Evolutionary conservation across 2,888 invertebrate species (phyloP).

Genomic region (Ptychoptera albimana): DNA sequence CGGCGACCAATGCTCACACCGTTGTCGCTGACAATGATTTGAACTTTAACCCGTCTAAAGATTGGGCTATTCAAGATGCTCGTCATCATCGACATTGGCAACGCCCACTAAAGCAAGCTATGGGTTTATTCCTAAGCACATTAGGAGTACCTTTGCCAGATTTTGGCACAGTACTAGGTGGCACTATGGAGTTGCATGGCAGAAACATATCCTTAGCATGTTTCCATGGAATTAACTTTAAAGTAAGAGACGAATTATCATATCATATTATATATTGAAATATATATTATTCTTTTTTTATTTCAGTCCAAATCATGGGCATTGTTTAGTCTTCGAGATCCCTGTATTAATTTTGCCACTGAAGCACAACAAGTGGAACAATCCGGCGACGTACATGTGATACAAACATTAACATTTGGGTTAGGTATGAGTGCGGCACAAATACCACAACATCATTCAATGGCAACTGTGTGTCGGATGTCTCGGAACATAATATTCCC

Average conservation of each 20-base stretch:
- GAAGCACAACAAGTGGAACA: constrained; percentile 78
- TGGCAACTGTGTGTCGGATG: constrained; percentile 88
- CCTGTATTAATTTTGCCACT: constrained; percentile 81
- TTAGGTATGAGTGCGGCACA: constrained; percentile 55
- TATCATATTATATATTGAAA: neutral
- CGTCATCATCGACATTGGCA: constrained; percentile 93
- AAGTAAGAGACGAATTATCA: constrained; percentile 22
- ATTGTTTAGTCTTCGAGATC: constrained; percentile 82
- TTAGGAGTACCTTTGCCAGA: constrained; percentile 50
- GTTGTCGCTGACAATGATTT: constrained; percentile 20
- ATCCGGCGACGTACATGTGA: constrained; percentile 61
- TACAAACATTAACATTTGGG: constrained; percentile 80
- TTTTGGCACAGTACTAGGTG: constrained; percentile 66
- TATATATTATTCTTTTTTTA: neutral
- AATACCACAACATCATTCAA: constrained; percentile 60
- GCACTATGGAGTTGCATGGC: constrained; percentile 76
- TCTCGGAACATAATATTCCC: constrained; percentile 85
- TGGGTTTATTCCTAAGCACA: constrained; percentile 63
- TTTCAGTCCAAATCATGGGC: constrained; percentile 79
- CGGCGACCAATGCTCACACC: constrained; percentile 22
- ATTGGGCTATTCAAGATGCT: constrained; percentile 38
- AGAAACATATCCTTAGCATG: constrained; percentile 88
- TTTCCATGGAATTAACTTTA: constrained; percentile 95
- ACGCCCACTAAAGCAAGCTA: constrained; percentile 63
- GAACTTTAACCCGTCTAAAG: constrained; percentile 7